phyloP scores from a whole-genome alignment of 2,888 invertebrate genomes.

The Drosophila greeni region DNA sequence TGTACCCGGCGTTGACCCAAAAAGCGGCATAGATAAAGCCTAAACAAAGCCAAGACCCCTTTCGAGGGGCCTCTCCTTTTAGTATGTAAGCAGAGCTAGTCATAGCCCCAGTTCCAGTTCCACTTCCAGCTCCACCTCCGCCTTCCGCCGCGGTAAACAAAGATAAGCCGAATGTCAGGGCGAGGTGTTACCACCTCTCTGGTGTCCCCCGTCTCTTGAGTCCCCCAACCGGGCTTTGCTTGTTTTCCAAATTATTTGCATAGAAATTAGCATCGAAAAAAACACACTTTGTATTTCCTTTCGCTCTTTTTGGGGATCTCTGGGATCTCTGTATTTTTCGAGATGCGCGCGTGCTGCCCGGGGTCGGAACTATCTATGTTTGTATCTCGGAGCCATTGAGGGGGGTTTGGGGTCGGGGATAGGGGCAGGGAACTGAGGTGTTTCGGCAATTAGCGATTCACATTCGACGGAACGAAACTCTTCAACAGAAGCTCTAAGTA shows the following conservation, averaged over 20 bases:
- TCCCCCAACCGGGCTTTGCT: slow-evolving; percentile 11
- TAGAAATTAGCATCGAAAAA: slow-evolving; percentile 65
- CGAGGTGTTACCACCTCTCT: slow-evolving; percentile 44
- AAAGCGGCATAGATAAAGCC: slow-evolving; percentile 24
- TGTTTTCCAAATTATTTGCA: slow-evolving; percentile 62
- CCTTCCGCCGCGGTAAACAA: slow-evolving; percentile 38
- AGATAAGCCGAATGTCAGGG: slow-evolving; percentile 56
- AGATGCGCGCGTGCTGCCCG: slow-evolving; percentile 57
- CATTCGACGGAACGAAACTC: slow-evolving; percentile 20
- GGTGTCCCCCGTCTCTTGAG: not conserved
- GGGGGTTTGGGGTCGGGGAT: not conserved
- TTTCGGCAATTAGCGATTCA: slow-evolving; percentile 62
- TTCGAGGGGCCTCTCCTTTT: slow-evolving; percentile 41
- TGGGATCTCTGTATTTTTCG: slow-evolving; percentile 25
- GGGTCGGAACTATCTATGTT: slow-evolving; percentile 47
- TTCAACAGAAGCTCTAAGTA: too few relatives aligned
- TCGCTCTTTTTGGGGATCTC: slow-evolving; percentile 14
- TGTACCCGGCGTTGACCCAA: slow-evolving; percentile 23
- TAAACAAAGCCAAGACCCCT: slow-evolving; percentile 20
- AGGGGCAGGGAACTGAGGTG: slow-evolving; percentile 14
- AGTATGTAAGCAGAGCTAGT: slow-evolving; percentile 34
- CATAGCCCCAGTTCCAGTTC: slow-evolving; percentile 43
- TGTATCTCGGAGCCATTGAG: slow-evolving; percentile 44
- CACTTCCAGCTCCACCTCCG: slow-evolving; percentile 33
- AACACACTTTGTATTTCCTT: slow-evolving; percentile 27